Evolutionary conservation across 2,797 vertebrate genomes (phyloP), one percentile per base, ranked within the genome.

Genomic region (Clarias fuscus): DNA sequence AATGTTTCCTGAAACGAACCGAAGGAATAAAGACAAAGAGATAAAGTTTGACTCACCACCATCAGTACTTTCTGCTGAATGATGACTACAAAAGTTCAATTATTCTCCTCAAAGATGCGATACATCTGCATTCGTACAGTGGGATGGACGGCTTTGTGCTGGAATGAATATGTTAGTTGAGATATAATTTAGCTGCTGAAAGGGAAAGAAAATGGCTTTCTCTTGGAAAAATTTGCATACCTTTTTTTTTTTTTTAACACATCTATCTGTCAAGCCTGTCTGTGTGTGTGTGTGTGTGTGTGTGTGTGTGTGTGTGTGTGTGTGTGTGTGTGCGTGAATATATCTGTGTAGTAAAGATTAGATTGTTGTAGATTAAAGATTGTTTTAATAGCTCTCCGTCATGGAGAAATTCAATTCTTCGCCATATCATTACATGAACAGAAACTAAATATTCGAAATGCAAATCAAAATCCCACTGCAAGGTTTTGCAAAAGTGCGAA

Each of bases 131-230:
- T 71, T 80, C n/a, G 11, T 30, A 27, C 40, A 48, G 65, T 62
- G 58, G 64, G 30, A 59, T 2, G 43, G 7, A 58, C 61, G 37
- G 71, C 64, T 65, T 65, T 77, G 75, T 58, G 53, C 30, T 58
- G 64, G 64, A 68, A 20, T 67, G 73, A 77, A 85, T 70, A 56
- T 64, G 43, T 79, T 79, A 58, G 65, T 85, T 79, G 62, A 77
- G 71, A 84, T 76, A 43, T n/a, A 70, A 85, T 77, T 64, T 40
- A n/a, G 76, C 48, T 2, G 30, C 7, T 84, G 83, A 76, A 84
- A 84, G 43, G 30, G 22, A 76, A 40, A 33, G 71, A 76, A 56
- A 84, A 65, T 40, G n/a, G 20, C 84, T 81, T 81, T 81, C 78
- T 17, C 22, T 64, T 80, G 61, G 61, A 65, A 81, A 48, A 81